Base-by-base conservation (phyloP, 2,888 invertebrate species). In the Gibbula magus region DNA sequence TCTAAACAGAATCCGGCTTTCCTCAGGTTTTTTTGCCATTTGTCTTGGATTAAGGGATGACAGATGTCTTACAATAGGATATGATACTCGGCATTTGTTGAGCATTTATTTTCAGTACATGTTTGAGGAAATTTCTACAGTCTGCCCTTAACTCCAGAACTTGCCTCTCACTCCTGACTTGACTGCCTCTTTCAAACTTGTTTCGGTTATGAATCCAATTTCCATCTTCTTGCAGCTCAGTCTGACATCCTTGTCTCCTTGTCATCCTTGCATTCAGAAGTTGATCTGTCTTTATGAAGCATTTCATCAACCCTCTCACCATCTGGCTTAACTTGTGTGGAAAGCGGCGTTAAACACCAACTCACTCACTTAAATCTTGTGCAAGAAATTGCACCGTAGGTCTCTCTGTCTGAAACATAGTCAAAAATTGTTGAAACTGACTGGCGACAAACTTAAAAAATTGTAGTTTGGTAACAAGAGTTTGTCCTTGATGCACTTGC, bases 311-410 rank as follows among this genome's bases (percentile, higher is more conserved):
- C 25, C 61, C 61, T n/a, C 32, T 79, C 16, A 85, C 74, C 20
- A 80, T 54, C 18, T 25, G 10, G 32, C n/a, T n/a, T n/a, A n/a
- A n/a, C n/a, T n/a, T n/a, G n/a, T n/a, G n/a, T n/a, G n/a, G n/a
- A n/a, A n/a, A n/a, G n/a, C n/a, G n/a, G n/a, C n/a, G n/a, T n/a
- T n/a, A n/a, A n/a, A n/a, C n/a, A n/a, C n/a, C n/a, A n/a, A n/a
- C n/a, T n/a, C n/a, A n/a, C n/a, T n/a, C n/a, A n/a, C 13, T 45
- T 13, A 85, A 66, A 22, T 81, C 81, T 22, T 39, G 35, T 51
- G 32, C 22, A 51, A 83, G 35, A 25, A 85, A 83, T 13, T 39
- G 39, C 32, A 82, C 77, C 82, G 83, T 79, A 13, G 82, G 85
- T 78, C 53, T 79, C 10, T 79, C 79, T 16, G 80, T 75, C 75